Evolutionary conservation across 2,888 invertebrate genomes (phyloP).

Genomic region (Epistrophella euchroma): DNA sequence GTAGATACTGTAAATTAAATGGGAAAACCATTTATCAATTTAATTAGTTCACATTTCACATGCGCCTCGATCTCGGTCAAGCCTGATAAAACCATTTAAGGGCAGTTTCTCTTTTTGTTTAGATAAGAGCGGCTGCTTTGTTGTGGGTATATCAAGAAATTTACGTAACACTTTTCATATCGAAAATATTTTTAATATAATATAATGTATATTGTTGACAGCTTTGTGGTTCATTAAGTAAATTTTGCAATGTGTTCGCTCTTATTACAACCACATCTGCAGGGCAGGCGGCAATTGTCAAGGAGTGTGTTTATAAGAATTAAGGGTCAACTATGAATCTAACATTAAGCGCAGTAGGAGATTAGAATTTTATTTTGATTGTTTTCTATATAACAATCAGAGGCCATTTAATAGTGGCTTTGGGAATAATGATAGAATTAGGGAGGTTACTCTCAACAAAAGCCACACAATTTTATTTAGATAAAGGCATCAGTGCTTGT

Average conservation of each 20-base stretch:
- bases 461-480: slow-evolving; percentile 9
- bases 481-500: background rate
- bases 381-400: background rate
- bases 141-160: slow-evolving; percentile 30
- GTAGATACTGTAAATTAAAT: background rate
- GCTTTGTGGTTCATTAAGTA: slow-evolving; percentile 39
- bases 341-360: slow-evolving; percentile 38
- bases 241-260: slow-evolving; percentile 47
- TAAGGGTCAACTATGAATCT: slow-evolving; percentile 5
- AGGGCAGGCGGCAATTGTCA: background rate
- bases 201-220: slow-evolving; percentile 13
- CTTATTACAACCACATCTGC: slow-evolving; percentile 35
- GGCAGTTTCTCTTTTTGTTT: slow-evolving; percentile 33
- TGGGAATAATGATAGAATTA: background rate
- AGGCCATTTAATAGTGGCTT: background rate
- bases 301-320: background rate
- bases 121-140: slow-evolving; percentile 41
- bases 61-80: slow-evolving; percentile 45
- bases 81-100: slow-evolving; percentile 30
- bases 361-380: slow-evolving; percentile 20
- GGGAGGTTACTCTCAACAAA: slow-evolving; percentile 16
- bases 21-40: slow-evolving; percentile 32
- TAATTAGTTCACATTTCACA: slow-evolving; percentile 22
- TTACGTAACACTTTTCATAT: slow-evolving; percentile 22
- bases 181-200: background rate